A percentile compares a stretch with the other conserved stretches of the same genome.
Conservation (phyloP, 2,888 invertebrate species). For the Leptopterna dolabrata region DNA sequence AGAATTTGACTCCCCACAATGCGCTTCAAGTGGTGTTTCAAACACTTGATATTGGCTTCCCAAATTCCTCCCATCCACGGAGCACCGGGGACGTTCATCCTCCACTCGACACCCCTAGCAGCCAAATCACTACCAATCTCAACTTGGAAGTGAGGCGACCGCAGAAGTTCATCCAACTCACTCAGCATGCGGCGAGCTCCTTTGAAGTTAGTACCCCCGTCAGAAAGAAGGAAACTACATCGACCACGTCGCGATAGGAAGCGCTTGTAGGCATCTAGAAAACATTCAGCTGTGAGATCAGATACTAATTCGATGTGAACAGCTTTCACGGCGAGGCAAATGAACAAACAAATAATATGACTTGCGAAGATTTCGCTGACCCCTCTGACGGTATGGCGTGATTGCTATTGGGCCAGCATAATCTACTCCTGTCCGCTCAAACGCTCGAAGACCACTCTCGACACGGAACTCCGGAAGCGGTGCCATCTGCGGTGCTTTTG, state of each 20-base stretch:
- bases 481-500: background rate
- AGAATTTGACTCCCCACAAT: too few relatives aligned
- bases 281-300: background rate
- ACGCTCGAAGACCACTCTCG: background rate
- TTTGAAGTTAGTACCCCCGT: background rate
- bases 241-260: background rate
- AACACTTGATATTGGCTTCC: too few relatives aligned
- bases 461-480: conserved; percentile 11
- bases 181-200: background rate
- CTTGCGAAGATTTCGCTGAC: background rate
- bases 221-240: background rate
- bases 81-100: background rate
- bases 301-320: too few relatives aligned
- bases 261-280: background rate
- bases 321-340: background rate
- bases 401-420: background rate
- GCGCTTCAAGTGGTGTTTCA: too few relatives aligned
- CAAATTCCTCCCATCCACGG: too few relatives aligned
- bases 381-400: background rate
- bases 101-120: background rate
- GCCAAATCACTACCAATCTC: background rate
- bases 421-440: background rate
- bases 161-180: background rate
- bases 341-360: background rate
- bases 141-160: background rate